These are phyloP conservation scores for Eriosoma lanigerum DNA, from an alignment of 1,140 invertebrate genomes.

Conservation along the genomic window DNA sequence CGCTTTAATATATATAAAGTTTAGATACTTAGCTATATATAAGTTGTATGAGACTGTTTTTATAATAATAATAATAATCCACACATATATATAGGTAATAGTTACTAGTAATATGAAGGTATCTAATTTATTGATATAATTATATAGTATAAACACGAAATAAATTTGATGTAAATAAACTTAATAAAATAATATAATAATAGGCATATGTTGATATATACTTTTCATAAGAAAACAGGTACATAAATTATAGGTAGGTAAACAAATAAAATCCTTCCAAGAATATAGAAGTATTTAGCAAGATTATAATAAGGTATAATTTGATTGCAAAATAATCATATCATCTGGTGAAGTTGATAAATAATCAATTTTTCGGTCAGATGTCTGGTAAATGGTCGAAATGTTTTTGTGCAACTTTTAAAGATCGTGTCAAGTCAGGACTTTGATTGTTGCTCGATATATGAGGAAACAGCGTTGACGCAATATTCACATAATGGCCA, in stretches of 20 bases:
- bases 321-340: not conserved
- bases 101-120: no score
- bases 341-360: not conserved
- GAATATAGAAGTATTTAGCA: not conserved
- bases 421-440: constrained; percentile 52
- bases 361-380: constrained; percentile 49
- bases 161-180: no score
- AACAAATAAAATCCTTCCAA: not conserved
- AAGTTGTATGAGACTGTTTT: no score
- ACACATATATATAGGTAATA: no score
- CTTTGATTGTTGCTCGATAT: constrained; percentile 54
- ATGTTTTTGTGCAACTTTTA: constrained; percentile 52
- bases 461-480: constrained; percentile 55
- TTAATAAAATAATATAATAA: no score
- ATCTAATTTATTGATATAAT: no score
- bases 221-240: constrained; percentile 15
- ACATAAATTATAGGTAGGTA: constrained; percentile 8
- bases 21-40: no score
- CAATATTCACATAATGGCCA: constrained; percentile 53
- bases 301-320: not conserved
- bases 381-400: constrained; percentile 56
- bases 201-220: no score
- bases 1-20: no score
- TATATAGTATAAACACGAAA: no score
- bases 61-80: no score